A percentile compares a stretch with the other conserved stretches of the same genome.
Evolutionary conservation across 2,113 vertebrate genomes (phyloP).

Genomic region (Barnardius zonarius): DNA sequence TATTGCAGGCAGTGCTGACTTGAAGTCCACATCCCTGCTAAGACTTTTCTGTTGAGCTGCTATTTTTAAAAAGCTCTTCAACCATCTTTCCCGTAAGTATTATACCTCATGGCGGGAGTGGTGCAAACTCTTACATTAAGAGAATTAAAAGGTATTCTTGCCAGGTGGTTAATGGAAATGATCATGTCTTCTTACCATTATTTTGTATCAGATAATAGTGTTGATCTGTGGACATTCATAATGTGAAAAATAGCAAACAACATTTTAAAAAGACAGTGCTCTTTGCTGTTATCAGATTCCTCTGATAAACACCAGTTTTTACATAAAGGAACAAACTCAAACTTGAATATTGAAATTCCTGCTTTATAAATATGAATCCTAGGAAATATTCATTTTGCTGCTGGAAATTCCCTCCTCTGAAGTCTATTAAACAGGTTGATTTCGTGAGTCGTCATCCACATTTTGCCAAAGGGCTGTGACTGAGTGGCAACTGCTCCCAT

Average conservation of each 20-base stretch:
- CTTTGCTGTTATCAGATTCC: not conserved
- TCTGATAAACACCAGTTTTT: not conserved
- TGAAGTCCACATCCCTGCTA: not conserved
- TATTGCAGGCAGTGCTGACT: not conserved
- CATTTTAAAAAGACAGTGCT: not conserved
- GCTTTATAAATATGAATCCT: not conserved
- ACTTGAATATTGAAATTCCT: not conserved
- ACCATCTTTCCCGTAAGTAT: not conserved
- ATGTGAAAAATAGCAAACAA: not conserved
- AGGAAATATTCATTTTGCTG: not conserved
- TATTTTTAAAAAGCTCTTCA: not conserved
- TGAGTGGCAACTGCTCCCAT: accelerated
- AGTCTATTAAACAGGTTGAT: not conserved
- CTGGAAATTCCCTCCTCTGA: not conserved
- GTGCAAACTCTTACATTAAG: not conserved
- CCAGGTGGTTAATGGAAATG: not conserved
- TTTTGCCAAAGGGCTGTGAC: not conserved
- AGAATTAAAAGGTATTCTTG: not conserved
- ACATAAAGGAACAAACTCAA: not conserved
- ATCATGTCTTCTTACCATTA: not conserved
- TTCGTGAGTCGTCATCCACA: accelerated
- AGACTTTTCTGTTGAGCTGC: not conserved
- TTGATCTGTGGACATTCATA: not conserved
- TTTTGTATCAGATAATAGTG: not conserved
- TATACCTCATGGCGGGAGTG: too few species aligned